A percentile compares a stretch with the other conserved stretches of the same genome.
Conservation (phyloP, 2,888 invertebrate species). For the Ophioninae sp. region DNA sequence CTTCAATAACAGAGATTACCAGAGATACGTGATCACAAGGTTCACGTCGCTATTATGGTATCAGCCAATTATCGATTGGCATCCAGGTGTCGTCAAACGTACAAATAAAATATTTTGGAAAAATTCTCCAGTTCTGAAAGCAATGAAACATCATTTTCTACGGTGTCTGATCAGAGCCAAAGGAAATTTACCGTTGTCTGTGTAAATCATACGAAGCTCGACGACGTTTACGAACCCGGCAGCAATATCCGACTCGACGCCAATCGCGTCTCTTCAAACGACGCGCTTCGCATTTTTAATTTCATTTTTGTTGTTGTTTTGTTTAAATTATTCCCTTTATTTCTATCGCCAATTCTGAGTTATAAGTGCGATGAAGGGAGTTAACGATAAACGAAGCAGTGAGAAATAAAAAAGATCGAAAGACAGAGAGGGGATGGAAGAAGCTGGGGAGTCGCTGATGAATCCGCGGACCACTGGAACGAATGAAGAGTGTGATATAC, state of each 20-base stretch:
- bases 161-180: constrained; percentile 3
- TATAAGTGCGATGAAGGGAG: constrained; percentile 15
- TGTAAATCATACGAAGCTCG: constrained; percentile 58
- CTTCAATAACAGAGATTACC: neutral
- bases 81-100: constrained; percentile 37
- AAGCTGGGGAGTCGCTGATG: constrained; percentile 55
- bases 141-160: neutral
- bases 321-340: neutral
- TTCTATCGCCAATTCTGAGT: constrained; percentile 9
- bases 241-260: constrained; percentile 49
- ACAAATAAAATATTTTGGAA: constrained; percentile 23
- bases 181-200: constrained; percentile 38
- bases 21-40: neutral
- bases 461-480: constrained; percentile 62
- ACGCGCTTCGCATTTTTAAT: neutral
- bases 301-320: constrained; percentile 8
- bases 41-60: constrained; percentile 3
- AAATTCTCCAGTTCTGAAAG: neutral
- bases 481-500: constrained; percentile 48
- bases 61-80: constrained; percentile 10
- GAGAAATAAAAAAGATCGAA: neutral
- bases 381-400: neutral
- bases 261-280: constrained; percentile 39
- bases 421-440: neutral
- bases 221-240: constrained; percentile 63